Evolutionary conservation across 2,113 vertebrate genomes (phyloP), one percentile per base, ranked within the genome.

Genomic region (Cygnus atratus): DNA sequence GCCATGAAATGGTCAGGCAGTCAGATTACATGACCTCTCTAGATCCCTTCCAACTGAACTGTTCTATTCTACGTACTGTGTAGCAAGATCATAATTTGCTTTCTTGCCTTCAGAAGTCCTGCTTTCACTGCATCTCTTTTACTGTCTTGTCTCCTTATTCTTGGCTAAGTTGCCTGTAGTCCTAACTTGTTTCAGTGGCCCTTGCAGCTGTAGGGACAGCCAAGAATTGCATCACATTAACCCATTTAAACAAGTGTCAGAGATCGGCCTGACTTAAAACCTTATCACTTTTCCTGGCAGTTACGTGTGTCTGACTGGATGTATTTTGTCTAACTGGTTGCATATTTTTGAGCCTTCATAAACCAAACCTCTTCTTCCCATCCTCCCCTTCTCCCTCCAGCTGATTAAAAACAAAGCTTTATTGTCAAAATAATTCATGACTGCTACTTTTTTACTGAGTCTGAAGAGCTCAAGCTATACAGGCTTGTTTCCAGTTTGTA

Each of bases 341-440:
- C 6, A 1, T 88, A 12, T 43, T 88, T 92, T 59, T 66, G 50
- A 70, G 80, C 52, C 17, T 68, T 72, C 0, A 0, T 75, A 87
- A 85, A 29, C 5, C 28, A 59, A 19, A 62, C 7, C 3, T 63
- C 39, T 33, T 82, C 13, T 67, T 35, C 33, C 7, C 1, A 13
- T 39, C 10, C 4, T 10, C 4, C 3, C 7, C 1, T 39, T 39
- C 35, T 3, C 3, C 31, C 5, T 7, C 5, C 35, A 75, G 4
- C 0, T 6, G 39, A 72, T 46, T 61, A 26, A 41, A 73, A 81
- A 3, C 14, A 55, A 44, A 59, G 4, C 20, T 87, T 71, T 24
- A 5, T 58, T 8, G 1, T 74, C 8, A 44, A 52, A 67, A 63
- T 82, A 71, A 12, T 61, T 89, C 4, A 6, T 21, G 28, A 20